Evolutionary conservation across 2,888 invertebrate genomes (phyloP).

Genomic region (Pteria penguin): DNA sequence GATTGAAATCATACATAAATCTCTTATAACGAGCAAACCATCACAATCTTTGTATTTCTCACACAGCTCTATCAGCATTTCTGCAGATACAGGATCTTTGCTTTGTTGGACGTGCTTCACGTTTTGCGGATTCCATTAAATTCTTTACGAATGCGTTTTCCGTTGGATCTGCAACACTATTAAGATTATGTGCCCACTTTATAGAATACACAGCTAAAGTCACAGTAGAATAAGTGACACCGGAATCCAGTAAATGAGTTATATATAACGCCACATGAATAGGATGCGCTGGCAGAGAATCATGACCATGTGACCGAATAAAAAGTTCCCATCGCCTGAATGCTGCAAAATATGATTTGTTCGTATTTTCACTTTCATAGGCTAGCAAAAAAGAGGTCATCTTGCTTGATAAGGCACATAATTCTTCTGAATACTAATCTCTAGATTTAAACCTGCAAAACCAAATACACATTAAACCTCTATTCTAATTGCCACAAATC

Average conservation of each 20-base stretch:
- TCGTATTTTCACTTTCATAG: neutral
- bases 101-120: constrained; percentile 27
- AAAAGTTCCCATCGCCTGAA: neutral
- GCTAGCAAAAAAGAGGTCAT: too few relatives aligned
- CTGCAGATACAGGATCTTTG: constrained; percentile 37
- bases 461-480: neutral
- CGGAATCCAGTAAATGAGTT: neutral
- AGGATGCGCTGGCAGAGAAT: neutral
- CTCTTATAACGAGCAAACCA: constrained; percentile 12
- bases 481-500: constrained; percentile 3
- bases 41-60: neutral
- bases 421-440: neutral
- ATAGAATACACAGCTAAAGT: neutral
- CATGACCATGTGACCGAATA: neutral
- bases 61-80: constrained; percentile 37
- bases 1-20: neutral
- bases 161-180: constrained; percentile 34
- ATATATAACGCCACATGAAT: constrained; percentile 13
- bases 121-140: constrained; percentile 40
- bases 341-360: neutral
- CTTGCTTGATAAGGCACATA: neutral
- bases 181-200: constrained; percentile 43
- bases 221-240: neutral
- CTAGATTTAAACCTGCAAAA: constrained; percentile 24
- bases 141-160: constrained; percentile 43